Conservation (phyloP, 2,797 vertebrate genomes). For the Anniella stebbinsi region DNA sequence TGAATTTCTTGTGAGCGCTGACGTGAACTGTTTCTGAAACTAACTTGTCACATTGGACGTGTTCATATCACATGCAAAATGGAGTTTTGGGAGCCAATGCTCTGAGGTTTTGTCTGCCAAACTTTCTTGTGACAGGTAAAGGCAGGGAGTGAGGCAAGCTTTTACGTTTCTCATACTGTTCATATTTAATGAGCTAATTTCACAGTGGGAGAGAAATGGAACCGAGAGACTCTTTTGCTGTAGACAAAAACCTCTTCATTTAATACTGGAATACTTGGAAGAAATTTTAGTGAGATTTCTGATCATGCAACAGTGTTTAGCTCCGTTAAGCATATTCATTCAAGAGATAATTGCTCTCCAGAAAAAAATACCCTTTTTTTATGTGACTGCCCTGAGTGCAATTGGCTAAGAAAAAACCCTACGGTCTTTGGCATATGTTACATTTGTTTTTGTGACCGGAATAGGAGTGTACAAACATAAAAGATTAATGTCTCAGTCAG, state of each 20-base stretch:
- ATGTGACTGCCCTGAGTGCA: slow-evolving; percentile 23
- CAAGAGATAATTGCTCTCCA: slow-evolving; percentile 46
- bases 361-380: slow-evolving; percentile 32
- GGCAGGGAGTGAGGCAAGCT: slow-evolving; percentile 42
- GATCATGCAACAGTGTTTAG: slow-evolving; percentile 53
- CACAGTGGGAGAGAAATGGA: slow-evolving; percentile 64
- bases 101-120: slow-evolving; percentile 21
- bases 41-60: neutral
- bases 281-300: slow-evolving; percentile 41
- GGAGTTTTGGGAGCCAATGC: neutral
- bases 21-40: no score
- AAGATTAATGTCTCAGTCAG: neutral
- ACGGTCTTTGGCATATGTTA: slow-evolving; percentile 26
- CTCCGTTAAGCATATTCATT: slow-evolving; percentile 33
- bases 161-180: slow-evolving; percentile 71
- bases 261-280: slow-evolving; percentile 59
- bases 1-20: neutral
- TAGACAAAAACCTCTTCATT: slow-evolving; percentile 68
- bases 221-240: slow-evolving; percentile 55
- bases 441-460: slow-evolving; percentile 24
- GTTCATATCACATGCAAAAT: neutral
- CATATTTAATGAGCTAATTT: slow-evolving; percentile 71
- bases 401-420: neutral
- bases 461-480: no score
- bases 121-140: slow-evolving; percentile 38